Percentiles rank a stretch among this genome's conserved stretches.
Conservation (phyloP, 2,888 invertebrate genomes). For the Osmoderma eremita region DNA sequence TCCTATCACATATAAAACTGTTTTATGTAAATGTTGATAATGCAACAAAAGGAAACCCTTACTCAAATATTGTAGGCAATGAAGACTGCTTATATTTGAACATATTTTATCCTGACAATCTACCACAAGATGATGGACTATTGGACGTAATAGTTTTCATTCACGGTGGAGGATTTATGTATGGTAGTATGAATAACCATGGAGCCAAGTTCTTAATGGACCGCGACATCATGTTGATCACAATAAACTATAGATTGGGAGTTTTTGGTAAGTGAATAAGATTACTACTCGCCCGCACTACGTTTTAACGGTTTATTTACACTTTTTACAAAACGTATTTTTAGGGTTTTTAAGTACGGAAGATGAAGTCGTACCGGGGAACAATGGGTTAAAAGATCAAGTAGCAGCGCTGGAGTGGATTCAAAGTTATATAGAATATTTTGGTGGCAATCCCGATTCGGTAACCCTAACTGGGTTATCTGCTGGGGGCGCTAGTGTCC, state of each 20-base stretch:
- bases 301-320: not conserved
- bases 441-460: slow-evolving; percentile 74
- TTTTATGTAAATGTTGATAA: not conserved
- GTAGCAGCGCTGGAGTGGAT: slow-evolving; percentile 74
- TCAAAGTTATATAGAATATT: slow-evolving; percentile 71
- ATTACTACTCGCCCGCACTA: too few species aligned
- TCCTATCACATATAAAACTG: too few species aligned
- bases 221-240: slow-evolving; percentile 70
- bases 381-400: slow-evolving; percentile 78
- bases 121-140: slow-evolving; percentile 14
- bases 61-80: slow-evolving; percentile 58
- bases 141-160: slow-evolving; percentile 71
- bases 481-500: slow-evolving; percentile 76
- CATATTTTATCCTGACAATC: slow-evolving; percentile 65
- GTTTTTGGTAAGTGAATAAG: slow-evolving; percentile 69
- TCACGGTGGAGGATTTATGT: slow-evolving; percentile 74
- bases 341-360: slow-evolving; percentile 78
- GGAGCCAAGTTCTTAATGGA: slow-evolving; percentile 70
- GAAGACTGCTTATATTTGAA: slow-evolving; percentile 74
- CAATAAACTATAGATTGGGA: slow-evolving; percentile 74
- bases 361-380: slow-evolving; percentile 72
- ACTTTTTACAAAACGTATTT: not conserved
- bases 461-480: slow-evolving; percentile 74
- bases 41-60: too few species aligned
- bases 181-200: slow-evolving; percentile 68